Conservation (phyloP, 2,888 invertebrate species). For the Lasioglossum zephyrum region DNA sequence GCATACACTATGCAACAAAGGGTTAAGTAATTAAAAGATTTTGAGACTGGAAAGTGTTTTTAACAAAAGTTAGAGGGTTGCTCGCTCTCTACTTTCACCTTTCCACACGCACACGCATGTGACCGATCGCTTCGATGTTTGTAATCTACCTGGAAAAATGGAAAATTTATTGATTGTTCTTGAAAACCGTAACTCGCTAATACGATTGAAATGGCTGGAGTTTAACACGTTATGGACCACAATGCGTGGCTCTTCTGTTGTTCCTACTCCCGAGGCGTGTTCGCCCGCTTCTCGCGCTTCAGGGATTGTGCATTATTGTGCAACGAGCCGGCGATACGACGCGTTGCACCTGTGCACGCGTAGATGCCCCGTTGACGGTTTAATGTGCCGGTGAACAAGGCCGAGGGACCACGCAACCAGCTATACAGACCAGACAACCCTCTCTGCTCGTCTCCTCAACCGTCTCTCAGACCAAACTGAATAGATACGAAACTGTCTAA, state of each 20-base stretch:
- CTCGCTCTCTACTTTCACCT: no score
- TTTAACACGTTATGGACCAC: neutral
- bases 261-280: neutral
- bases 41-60: no score
- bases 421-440: neutral
- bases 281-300: constrained; percentile 27
- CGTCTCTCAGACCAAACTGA: neutral
- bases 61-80: no score
- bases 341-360: constrained; percentile 35
- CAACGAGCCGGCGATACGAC: constrained; percentile 35
- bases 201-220: neutral
- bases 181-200: neutral
- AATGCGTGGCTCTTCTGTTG: neutral
- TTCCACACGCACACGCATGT: no score
- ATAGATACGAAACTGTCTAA: neutral
- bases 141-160: no score
- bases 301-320: constrained; percentile 38
- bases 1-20: no score
- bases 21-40: no score
- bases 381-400: constrained; percentile 1
- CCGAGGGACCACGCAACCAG: constrained; percentile 1
- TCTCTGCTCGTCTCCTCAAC: neutral
- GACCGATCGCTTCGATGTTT: no score
- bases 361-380: constrained; percentile 21
- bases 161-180: no score